Evolutionary conservation across 2,797 vertebrate genomes (phyloP), one percentile per base, ranked within the genome.

Genomic region (Scarus forsteni): DNA sequence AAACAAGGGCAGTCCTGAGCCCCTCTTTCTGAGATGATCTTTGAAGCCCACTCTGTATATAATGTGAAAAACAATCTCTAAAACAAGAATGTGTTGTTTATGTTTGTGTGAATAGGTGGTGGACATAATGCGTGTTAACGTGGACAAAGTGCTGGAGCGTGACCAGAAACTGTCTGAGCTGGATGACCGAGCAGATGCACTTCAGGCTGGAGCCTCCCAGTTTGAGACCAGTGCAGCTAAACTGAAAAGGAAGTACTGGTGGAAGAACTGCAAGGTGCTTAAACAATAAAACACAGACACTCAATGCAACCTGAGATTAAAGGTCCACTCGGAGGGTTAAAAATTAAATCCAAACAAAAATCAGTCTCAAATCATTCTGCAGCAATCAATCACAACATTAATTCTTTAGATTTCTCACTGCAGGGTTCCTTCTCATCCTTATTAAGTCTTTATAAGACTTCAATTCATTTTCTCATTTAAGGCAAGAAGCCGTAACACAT

Each of bases 161-260:
- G 96, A 97, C 88, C 93, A 95, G 88, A 97, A 96, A 79, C 91
- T 97, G 34, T 96, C 96, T 0, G 96, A 97, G 77, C 93, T 97
- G 88, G 96, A 97, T 14, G 96, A 97, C 83, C 90, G 96, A 40
- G 96, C 96, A 0, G 96, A 97, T 7, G 96, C 96, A 3, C 93
- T 97, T 65, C 96, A 97, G 87, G 96, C 95, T 0, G 96, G 96
- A 88, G 96, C 96, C 34, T 96, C 96, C 73, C 96, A 97, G 92
- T 97, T 97, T 63, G 96, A 97, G 92, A 97, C 96, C 85, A 97
- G 95, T 69, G 96, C 96, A 27, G 96, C 96, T 55, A 97, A 97
- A 81, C 95, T 97, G 74, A 96, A 97, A 83, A 95, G 96, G 88
- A 97, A 97, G 89, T 97, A 93, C 92, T 97, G 96, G 96, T 97